Conservation (phyloP, 2,797 vertebrate species). For the Melanotaenia pygmaea region DNA sequence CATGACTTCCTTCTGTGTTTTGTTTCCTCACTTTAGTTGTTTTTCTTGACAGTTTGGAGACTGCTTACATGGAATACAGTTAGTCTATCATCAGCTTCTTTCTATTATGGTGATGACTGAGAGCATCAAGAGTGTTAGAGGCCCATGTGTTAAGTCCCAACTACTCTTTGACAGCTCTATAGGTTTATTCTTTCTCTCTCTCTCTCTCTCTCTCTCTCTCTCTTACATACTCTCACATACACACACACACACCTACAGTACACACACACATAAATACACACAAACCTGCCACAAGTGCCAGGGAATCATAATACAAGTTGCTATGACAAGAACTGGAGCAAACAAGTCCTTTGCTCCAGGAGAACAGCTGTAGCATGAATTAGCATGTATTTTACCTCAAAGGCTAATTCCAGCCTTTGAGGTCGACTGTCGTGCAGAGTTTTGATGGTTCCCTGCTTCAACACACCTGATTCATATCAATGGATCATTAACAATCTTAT, state of each 20-base stretch:
- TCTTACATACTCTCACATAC: no score
- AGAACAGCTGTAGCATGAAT: neutral
- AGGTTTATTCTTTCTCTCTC: conserved; percentile 7
- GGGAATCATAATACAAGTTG: conserved; percentile 62
- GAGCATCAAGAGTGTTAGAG: conserved; percentile 24
- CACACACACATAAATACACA: neutral
- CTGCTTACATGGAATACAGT: conserved; percentile 16
- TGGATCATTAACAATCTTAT: no score
- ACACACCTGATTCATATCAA: no score
- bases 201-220: neutral
- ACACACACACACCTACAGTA: no score
- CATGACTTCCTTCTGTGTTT: neutral
- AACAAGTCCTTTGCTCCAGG: neutral
- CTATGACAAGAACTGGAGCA: conserved; percentile 46
- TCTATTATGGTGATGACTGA: conserved; percentile 49
- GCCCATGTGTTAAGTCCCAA: conserved; percentile 51
- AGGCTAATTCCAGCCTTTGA: no score
- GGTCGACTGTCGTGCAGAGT: no score
- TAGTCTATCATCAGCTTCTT: conserved; percentile 21
- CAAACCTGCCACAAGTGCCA: conserved; percentile 53
- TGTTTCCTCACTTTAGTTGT: conserved; percentile 8
- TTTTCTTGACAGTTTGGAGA: conserved; percentile 5
- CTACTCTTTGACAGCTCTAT: conserved; percentile 52
- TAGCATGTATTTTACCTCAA: no score
- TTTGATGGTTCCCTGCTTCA: no score